Evolutionary conservation across 1,140 invertebrate genomes (phyloP).

Genomic region (Rhyzopertha dominica): DNA sequence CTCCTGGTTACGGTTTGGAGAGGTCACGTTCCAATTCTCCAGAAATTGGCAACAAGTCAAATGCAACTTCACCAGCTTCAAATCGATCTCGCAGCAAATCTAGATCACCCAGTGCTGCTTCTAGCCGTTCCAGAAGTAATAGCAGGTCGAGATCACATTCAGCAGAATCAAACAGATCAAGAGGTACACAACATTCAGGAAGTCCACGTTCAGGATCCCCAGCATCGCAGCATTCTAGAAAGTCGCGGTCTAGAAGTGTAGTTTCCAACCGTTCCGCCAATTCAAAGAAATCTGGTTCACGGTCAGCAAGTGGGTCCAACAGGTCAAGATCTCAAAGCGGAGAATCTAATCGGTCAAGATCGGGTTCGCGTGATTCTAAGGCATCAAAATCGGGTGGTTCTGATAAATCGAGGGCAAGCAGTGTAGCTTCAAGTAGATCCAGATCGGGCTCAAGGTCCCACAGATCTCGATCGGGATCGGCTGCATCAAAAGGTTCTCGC

Average conservation of each 20-base stretch:
- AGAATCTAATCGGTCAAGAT: constrained; percentile 40
- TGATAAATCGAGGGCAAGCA: constrained; percentile 31
- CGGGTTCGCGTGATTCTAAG: constrained; percentile 36
- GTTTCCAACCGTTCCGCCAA: constrained; percentile 40
- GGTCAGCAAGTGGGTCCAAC: constrained; percentile 35
- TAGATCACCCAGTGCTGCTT: constrained; percentile 15
- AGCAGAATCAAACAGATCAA: constrained; percentile 24
- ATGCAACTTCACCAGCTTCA: constrained; percentile 16
- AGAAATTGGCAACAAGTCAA: constrained; percentile 19
- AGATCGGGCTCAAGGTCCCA: constrained; percentile 32
- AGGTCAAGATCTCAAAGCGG: constrained; percentile 39
- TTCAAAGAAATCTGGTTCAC: constrained; percentile 21
- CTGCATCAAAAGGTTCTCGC: constrained; percentile 21
- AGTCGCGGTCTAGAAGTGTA: constrained; percentile 35
- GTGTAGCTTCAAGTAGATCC: constrained; percentile 29
- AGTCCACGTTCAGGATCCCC: constrained; percentile 35
- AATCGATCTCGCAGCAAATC: constrained; percentile 19
- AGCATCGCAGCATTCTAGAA: constrained; percentile 29
- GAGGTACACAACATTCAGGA: too few species aligned
- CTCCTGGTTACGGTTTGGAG: constrained; percentile 24
- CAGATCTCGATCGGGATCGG: constrained; percentile 19
- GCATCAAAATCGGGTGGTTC: too few species aligned
- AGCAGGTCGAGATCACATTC: too few species aligned
- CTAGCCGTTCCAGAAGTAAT: constrained; percentile 17
- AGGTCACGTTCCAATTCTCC: constrained; percentile 21